A percentile compares a stretch with the other conserved stretches of the same genome.
Conservation (phyloP, 2,113 vertebrate species). For the Perca schrenkii region DNA sequence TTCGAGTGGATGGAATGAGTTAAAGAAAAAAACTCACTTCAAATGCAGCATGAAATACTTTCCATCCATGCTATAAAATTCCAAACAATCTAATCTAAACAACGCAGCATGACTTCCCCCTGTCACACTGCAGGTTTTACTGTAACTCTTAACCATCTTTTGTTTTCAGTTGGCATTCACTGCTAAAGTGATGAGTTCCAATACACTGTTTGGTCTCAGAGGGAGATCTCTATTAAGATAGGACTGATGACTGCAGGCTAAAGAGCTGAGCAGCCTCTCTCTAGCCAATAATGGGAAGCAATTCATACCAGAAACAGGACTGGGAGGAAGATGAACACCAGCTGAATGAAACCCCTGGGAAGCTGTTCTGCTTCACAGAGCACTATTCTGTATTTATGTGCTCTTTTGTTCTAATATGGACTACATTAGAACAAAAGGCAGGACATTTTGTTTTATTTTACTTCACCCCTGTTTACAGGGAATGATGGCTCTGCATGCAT, state of each 20-base stretch:
- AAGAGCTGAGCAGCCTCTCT: constrained; percentile 36
- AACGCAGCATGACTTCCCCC: neutral
- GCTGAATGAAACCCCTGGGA: constrained; percentile 45
- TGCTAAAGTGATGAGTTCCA: constrained; percentile 32
- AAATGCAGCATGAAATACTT: neutral
- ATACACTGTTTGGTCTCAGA: constrained; percentile 32
- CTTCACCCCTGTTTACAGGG: constrained; percentile 27
- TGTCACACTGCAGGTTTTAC: constrained; percentile 13
- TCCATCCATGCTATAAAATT: neutral
- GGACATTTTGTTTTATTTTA: constrained; percentile 37
- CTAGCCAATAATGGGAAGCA: constrained; percentile 40
- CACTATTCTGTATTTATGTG: constrained; percentile 44
- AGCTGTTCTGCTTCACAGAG: constrained; percentile 30
- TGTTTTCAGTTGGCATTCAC: constrained; percentile 48
- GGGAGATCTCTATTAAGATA: constrained; percentile 75
- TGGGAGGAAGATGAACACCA: constrained; percentile 12
- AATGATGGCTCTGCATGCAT: neutral
- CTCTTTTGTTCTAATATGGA: constrained; percentile 58
- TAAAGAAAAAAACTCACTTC: too few relatives aligned
- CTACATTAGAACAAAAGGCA: constrained; percentile 48
- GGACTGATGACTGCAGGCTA: constrained; percentile 51
- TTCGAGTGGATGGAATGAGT: too few relatives aligned
- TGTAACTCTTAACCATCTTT: constrained; percentile 23
- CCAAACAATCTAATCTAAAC: too few relatives aligned
- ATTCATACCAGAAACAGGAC: constrained; percentile 24